Conservation (phyloP, 2,113 vertebrate species). For the Mormyrus lacerda region DNA sequence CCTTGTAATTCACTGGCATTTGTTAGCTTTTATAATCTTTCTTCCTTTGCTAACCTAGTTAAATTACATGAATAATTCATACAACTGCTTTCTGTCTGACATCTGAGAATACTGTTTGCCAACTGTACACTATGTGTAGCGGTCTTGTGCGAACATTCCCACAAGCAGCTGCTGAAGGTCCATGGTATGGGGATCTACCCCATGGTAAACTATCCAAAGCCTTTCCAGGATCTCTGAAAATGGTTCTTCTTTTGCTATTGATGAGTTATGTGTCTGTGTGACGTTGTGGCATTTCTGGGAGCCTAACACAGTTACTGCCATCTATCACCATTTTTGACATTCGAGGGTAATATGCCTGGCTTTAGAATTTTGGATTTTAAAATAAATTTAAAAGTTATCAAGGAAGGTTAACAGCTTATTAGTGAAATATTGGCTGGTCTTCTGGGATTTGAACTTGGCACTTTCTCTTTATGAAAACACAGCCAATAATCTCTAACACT, state of each 20-base stretch:
- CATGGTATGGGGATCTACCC: not conserved
- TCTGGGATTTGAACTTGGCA: not conserved
- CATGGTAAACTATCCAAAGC: not conserved
- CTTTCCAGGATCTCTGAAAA: not conserved
- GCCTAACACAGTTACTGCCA: not conserved
- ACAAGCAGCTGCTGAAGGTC: not conserved
- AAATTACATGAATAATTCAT: not conserved
- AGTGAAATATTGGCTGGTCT: not conserved
- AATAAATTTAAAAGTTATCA: not conserved
- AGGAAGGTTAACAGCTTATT: not conserved
- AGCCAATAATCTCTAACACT: not conserved
- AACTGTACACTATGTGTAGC: not conserved
- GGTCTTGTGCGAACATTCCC: not conserved
- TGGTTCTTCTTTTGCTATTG: not conserved
- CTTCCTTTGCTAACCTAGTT: not conserved
- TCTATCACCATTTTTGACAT: not conserved
- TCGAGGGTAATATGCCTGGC: not conserved
- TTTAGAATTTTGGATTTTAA: not conserved
- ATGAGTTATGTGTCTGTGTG: not conserved
- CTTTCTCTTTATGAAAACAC: not conserved
- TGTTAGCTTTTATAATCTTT: not conserved
- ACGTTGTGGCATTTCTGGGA: not conserved
- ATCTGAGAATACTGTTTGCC: not conserved
- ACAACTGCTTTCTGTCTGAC: not conserved
- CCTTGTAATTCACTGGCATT: not conserved